A percentile compares a stretch with the other conserved stretches of the same genome.
Conservation (phyloP, 2,113 vertebrate genomes). For the Sapayoa aenigma region DNA sequence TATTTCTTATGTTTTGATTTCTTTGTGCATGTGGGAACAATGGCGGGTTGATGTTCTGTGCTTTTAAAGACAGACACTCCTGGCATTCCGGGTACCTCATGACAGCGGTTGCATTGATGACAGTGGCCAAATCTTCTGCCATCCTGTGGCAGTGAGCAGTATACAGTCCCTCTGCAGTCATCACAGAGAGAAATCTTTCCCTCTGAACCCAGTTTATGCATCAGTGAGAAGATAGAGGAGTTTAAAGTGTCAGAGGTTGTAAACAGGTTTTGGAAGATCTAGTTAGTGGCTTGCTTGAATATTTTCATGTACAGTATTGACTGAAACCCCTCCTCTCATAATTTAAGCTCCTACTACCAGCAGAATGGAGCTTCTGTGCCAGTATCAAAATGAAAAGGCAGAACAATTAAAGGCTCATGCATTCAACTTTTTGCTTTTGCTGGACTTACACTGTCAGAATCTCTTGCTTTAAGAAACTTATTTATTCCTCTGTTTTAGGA, state of each 20-base stretch:
- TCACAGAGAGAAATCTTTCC: not conserved
- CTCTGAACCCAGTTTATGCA: not conserved
- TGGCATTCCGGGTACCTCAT: not conserved
- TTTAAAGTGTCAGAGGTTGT: not conserved
- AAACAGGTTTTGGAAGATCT: not conserved
- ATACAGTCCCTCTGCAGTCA: not conserved
- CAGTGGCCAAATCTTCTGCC: not conserved
- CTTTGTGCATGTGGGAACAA: not conserved
- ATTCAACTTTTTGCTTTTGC: not conserved
- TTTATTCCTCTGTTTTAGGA: not conserved
- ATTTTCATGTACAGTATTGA: not conserved
- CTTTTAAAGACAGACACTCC: not conserved
- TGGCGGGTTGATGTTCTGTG: not conserved
- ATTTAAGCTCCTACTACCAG: not conserved
- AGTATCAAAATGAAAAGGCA: not conserved
- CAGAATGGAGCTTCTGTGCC: not conserved
- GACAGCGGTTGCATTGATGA: not conserved
- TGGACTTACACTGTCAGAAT: not conserved
- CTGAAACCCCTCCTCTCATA: not conserved
- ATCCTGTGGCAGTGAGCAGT: not conserved
- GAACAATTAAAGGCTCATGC: not conserved
- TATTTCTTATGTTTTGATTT: not conserved
- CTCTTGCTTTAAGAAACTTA: not conserved
- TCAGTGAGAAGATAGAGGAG: not conserved
- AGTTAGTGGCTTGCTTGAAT: not conserved